These are phyloP conservation scores for Zhengitettix transpicula DNA, from an alignment of 2,888 invertebrate genomes.

Conservation along the genomic window DNA sequence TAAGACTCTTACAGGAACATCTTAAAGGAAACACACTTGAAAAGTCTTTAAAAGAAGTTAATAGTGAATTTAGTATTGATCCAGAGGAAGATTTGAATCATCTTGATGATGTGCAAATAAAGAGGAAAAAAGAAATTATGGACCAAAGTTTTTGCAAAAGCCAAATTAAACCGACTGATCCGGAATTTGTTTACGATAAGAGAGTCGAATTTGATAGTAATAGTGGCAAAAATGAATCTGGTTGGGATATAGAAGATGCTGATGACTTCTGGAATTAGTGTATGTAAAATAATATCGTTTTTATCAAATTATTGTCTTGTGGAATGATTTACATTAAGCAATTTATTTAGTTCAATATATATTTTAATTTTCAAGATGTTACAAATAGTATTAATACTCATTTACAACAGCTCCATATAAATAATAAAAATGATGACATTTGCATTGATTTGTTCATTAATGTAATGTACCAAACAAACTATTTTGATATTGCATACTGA, in stretches of 20 bases:
- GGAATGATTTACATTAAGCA: too few relatives aligned
- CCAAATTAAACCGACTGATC: constrained; percentile 25
- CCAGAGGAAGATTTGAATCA: constrained; percentile 31
- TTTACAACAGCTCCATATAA: too few relatives aligned
- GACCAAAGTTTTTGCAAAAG: constrained; percentile 27
- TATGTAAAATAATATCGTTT: too few relatives aligned
- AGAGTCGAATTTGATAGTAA: constrained; percentile 23
- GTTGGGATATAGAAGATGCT: constrained; percentile 23
- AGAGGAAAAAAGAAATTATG: constrained; percentile 30
- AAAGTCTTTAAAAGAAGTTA: constrained; percentile 21
- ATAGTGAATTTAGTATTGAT: constrained; percentile 24
- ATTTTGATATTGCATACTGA: too few relatives aligned
- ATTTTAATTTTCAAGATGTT: too few relatives aligned
- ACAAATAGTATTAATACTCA: too few relatives aligned
- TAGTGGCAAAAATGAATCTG: constrained; percentile 21
- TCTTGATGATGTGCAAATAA: constrained; percentile 24
- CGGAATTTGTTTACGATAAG: constrained; percentile 29
- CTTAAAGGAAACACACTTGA: constrained; percentile 24
- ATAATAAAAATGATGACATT: too few relatives aligned
- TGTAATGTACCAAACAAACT: too few relatives aligned
- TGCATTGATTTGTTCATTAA: too few relatives aligned
- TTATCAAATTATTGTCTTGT: too few relatives aligned
- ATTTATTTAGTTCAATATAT: too few relatives aligned
- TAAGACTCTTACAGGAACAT: constrained; percentile 27
- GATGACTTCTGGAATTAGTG: constrained; percentile 11